Conservation (phyloP, 2,797 vertebrate species). For the Macrochelys suwanniensis region DNA sequence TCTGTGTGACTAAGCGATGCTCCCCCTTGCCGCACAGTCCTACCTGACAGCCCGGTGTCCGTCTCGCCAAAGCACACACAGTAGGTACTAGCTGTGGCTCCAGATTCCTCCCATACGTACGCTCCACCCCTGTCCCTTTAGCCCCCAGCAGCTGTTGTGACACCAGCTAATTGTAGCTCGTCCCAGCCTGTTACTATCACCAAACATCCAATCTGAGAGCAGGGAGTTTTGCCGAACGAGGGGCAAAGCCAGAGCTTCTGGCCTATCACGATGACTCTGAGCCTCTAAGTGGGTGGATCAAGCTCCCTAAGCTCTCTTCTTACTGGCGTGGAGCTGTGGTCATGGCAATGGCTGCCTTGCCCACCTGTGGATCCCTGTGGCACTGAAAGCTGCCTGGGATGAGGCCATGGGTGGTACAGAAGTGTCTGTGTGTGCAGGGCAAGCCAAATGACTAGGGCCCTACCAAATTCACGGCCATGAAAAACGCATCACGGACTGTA, state of each 20-base stretch:
- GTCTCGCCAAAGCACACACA: not conserved
- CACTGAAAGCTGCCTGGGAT: not conserved
- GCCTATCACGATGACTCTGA: not conserved
- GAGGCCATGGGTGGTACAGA: too few relatives aligned
- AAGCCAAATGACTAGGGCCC: too few relatives aligned
- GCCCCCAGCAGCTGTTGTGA: not conserved
- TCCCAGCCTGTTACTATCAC: not conserved
- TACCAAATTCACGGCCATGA: too few relatives aligned
- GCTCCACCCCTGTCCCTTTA: not conserved
- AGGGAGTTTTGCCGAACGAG: too few relatives aligned
- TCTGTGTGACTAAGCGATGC: not conserved
- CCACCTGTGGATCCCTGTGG: not conserved
- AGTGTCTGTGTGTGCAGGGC: too few relatives aligned
- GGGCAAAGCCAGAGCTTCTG: not conserved
- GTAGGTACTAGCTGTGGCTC: not conserved
- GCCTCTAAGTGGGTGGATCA: not conserved
- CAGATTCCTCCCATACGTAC: not conserved
- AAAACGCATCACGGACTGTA: too few relatives aligned
- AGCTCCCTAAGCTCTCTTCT: not conserved
- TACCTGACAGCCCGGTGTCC: not conserved
- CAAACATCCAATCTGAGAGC: not conserved
- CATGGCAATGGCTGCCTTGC: not conserved
- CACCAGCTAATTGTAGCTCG: not conserved
- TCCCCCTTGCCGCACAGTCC: not conserved
- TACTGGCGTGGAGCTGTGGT: not conserved